Evolutionary conservation across 2,113 vertebrate genomes (phyloP).

Genomic region (Raja brachyura): DNA sequence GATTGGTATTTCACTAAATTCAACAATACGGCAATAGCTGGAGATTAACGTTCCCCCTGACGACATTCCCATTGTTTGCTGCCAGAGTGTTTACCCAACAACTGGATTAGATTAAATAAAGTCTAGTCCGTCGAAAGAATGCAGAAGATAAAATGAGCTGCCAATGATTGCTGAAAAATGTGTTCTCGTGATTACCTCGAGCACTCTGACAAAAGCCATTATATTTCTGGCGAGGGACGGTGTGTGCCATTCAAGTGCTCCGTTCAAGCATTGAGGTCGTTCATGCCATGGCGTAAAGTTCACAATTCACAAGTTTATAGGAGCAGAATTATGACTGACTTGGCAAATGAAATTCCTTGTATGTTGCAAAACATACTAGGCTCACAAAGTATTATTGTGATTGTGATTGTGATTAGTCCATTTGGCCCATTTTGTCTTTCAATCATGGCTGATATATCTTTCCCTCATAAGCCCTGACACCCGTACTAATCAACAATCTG

Average conservation of each 20-base stretch:
- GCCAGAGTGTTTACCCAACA: neutral
- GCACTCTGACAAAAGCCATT: neutral
- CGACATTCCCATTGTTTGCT: neutral
- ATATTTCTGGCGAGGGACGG: too few species aligned
- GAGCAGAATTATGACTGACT: too few species aligned
- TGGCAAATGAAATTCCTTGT: too few species aligned
- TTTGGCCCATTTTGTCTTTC: too few species aligned
- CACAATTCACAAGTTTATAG: too few species aligned
- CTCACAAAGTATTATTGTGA: too few species aligned
- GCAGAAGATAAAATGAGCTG: slow-evolving; percentile 8
- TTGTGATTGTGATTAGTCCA: too few species aligned
- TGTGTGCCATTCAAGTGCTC: neutral
- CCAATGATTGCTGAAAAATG: slow-evolving; percentile 19
- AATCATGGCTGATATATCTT: too few species aligned
- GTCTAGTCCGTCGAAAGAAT: neutral
- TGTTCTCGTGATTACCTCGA: neutral
- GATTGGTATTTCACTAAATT: slow-evolving; percentile 15
- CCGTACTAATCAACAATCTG: too few species aligned
- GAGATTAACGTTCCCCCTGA: neutral
- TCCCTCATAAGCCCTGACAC: too few species aligned
- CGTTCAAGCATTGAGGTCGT: neutral
- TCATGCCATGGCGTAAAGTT: neutral
- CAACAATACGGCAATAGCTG: neutral
- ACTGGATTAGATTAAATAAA: slow-evolving; percentile 1
- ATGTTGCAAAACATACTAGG: too few species aligned